Evolutionary conservation across 2,113 vertebrate genomes (phyloP), one percentile per base, ranked within the genome.

Genomic region (Oryzias woworae): DNA sequence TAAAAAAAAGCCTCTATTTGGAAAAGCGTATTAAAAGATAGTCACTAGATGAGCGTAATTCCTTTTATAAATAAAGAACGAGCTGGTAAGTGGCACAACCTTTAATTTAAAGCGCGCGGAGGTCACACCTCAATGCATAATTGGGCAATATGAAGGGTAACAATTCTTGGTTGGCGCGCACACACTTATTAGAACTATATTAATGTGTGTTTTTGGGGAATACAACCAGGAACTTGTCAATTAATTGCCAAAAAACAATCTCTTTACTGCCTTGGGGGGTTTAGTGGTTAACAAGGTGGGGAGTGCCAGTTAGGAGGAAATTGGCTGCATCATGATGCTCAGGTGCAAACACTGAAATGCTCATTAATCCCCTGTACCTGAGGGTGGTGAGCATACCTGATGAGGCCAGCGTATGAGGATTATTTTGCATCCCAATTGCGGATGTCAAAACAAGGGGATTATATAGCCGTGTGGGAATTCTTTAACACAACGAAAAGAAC

Each of bases 171-270:
- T 53, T 64, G 16, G 12, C 51, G 24, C 7, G 5, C 41, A 16
- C 58, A 20, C 49, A 52, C 41, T 59, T 13, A 31, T 18, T 7
- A 16, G 18, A 26, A 14, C n/a, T 12, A 14, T 13, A 60, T 5
- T 28, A 68, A 24, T 59, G 51, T 47, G 14, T 69, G 66, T 24
- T 20, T 20, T 12, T 53, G 63, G 71, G 71, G 68, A 84, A 74
- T 61, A 71, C 66, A 67, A 77, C 73, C 69, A 75, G 77, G 66
- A 69, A 78, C 58, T 78, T 87, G 75, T 87, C 87, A 85, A 84
- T 86, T 85, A 84, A 78, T 60, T 1, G 56, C 60, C 66, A 73
- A 86, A 85, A n/a, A 85, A 85, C 85, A 85, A 86, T 84, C 76
- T 71, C n/a, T 41, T 79, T 72, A 68, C 71, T 18, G 80, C 81